Conservation (phyloP, 2,888 invertebrate genomes). For the Aradus depressus region DNA sequence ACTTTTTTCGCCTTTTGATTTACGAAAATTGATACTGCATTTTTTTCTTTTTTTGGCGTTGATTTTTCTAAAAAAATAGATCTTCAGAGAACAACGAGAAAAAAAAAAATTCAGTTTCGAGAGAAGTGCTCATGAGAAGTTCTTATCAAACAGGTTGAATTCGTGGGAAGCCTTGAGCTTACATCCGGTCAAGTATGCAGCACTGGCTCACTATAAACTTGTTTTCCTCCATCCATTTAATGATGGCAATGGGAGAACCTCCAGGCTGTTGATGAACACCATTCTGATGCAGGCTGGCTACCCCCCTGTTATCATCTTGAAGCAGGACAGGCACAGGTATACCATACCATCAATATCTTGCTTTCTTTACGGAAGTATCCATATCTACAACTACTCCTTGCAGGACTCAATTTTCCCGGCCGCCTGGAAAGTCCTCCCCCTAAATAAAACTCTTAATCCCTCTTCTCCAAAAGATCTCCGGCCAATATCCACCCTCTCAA, state of each 20-base stretch:
- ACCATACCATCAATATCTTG: too few species aligned
- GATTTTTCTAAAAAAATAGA: not conserved
- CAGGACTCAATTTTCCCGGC: too few species aligned
- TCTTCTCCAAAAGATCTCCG: too few species aligned
- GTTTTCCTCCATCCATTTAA: constrained; percentile 95
- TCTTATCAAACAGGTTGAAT: constrained; percentile 44
- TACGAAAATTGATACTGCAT: not conserved
- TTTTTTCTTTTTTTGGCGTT: not conserved
- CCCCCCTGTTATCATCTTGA: constrained; percentile 88
- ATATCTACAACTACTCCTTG: too few species aligned
- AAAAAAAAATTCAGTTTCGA: not conserved
- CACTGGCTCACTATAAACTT: constrained; percentile 90
- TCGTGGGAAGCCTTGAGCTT: constrained; percentile 73
- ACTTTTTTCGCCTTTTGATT: not conserved
- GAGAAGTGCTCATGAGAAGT: not conserved
- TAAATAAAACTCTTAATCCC: too few species aligned
- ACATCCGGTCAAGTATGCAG: constrained; percentile 88
- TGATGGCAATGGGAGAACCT: constrained; percentile 94
- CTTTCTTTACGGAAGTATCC: too few species aligned
- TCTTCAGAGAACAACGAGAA: not conserved
- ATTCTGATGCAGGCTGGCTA: constrained; percentile 90
- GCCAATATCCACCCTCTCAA: too few species aligned
- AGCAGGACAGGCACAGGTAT: constrained; percentile 59
- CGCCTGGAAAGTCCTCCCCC: too few species aligned
- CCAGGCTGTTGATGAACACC: constrained; percentile 89